Base-by-base conservation (phyloP, 2,888 invertebrate species). In the Euproctis similis region DNA sequence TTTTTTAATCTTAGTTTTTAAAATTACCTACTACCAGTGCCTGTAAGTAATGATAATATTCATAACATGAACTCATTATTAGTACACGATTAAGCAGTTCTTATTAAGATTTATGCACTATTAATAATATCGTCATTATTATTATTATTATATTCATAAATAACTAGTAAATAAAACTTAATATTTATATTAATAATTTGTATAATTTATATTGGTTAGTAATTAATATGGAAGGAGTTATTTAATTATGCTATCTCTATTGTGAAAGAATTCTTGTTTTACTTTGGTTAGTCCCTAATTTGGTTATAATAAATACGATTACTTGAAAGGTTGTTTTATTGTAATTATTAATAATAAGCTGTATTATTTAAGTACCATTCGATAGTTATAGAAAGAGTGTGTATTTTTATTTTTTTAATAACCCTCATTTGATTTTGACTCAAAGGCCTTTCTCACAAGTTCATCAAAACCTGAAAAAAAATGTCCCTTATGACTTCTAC, bases 31-130 rank as follows among this genome's bases (percentile, higher is more conserved):
- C 44, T 39, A 66, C 68, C 82, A 82, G 82, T 82, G 78, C 82
- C 82, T 84, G 82, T 71, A 80, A 81, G 82, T 66, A 51, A 57
- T 59, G 61, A 77, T 66, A 62, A 82, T 82, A 84, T 82, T 82
- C 82, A 77, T 71, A 54, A 42, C 48, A 46, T 48, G 43, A 46
- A 51, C 41, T 50, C 50, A 44, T 39, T 39, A 10, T 21, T 3
- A 36, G 52, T 34, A 42, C 49, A 31, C 43, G 49, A 50, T 52
- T 50, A 47, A 44, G 42, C 44, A 49, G 46, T 42, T n/a, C n/a
- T 34, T 53, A 46, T 28, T 50, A 50, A 53, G 53, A 46, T 53
- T 57, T 51, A 45, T 49, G n/a, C n/a, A 42, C 52, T 56, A 59
- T 55, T 48, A 4, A 14, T 57, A 66, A 59, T n/a, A n/a, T n/a